Base-by-base conservation (phyloP, 2,113 vertebrate genomes). In the Odontophorus gujanensis region DNA sequence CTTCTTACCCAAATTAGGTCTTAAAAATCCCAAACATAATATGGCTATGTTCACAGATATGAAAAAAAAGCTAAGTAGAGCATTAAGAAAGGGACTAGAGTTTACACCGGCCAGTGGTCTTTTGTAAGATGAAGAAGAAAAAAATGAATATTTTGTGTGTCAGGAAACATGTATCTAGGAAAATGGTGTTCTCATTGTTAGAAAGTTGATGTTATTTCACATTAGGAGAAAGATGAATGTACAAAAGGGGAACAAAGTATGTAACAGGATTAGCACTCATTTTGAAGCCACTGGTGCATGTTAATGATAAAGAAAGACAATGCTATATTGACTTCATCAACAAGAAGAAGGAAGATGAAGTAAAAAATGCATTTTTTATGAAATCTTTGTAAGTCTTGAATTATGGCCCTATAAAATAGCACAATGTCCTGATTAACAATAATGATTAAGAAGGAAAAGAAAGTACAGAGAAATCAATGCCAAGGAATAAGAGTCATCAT, bases 251-350 rank as follows among this genome's bases (percentile, higher is more conserved):
- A 69, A 45, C 5, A 89, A 28, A 79, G 16, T 22, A 34, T 63
- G 34, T 75, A 79, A 59, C 32, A 91, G 51, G 66, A 91, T 95
- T 94, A 89, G 74, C 62, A 85, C 5, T 66, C 18, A 58, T 59
- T 89, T 84, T 63, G 66, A 89, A 87, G 32, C 47, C 38, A 81
- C 8, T 48, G 75, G 32, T 75, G 85, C 87, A 84, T 75, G 18
- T 43, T 87, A 84, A 85, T 38, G 66, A 79, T 63, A 89, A 87
- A 86, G 40, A 89, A 89, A 62, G 51, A 63, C 58, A 91, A 89
- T 75, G 38, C 10, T 85, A 65, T 78, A 85, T 16, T 79, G 57
- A 68, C 34, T 32, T 79, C 51, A 75, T 81, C 22, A 13, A 55
- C 72, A 73, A 83, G 59, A 94, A 81, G 78, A 87, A 87, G 32